These are phyloP conservation scores for Parus major DNA, from an alignment of 2,113 vertebrate species.

Conservation along the genomic window DNA sequence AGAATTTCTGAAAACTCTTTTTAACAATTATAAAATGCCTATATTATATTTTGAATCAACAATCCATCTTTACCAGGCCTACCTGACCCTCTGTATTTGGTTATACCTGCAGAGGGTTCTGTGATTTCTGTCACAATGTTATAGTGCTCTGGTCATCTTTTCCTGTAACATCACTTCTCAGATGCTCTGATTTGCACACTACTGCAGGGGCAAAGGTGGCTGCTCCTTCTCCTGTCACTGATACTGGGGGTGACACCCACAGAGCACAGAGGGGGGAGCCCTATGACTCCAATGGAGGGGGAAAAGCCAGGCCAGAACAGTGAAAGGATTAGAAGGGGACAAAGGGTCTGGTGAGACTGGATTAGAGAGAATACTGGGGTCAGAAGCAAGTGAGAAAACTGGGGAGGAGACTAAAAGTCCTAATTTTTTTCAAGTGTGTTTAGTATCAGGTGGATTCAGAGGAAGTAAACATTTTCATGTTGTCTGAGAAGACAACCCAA, in stretches of 20 bases:
- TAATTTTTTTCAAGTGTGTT: not conserved
- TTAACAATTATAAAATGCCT: not conserved
- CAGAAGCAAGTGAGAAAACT: not conserved
- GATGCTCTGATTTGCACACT: not conserved
- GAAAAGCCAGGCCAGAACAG: not conserved
- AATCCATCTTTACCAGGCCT: not conserved
- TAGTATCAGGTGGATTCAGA: not conserved
- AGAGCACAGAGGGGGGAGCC: not conserved
- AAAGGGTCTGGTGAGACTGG: not conserved
- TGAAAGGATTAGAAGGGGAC: not conserved
- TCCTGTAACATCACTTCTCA: fast-evolving
- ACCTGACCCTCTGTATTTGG: not conserved
- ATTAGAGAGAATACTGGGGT: not conserved
- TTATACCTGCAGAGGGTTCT: not conserved
- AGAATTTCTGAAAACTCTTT: not conserved
- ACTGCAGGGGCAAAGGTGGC: not conserved
- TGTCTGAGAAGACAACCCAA: not conserved
- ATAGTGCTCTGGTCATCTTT: not conserved
- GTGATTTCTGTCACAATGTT: not conserved
- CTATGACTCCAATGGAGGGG: not conserved
- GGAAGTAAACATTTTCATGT: not conserved
- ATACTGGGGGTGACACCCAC: not conserved
- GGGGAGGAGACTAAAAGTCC: not conserved
- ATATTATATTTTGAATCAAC: not conserved
- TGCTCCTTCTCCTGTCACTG: not conserved